Base-by-base conservation (phyloP, 2,888 invertebrate species). In the Cephus rjabovi region DNA sequence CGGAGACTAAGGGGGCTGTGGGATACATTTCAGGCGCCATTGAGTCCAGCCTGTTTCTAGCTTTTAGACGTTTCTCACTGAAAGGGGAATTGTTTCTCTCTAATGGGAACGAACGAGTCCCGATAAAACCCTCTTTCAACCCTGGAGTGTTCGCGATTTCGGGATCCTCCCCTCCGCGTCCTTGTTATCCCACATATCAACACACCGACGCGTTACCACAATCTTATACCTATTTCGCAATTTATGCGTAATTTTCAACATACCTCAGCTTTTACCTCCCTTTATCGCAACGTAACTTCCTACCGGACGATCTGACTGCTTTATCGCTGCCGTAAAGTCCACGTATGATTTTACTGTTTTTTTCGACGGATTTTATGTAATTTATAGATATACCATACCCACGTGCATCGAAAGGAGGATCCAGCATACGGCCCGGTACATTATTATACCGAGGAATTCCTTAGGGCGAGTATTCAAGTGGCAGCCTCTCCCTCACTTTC, bases 11-110 rank as follows among this genome's bases (percentile, higher is more conserved):
- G 56, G 56, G 76, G 56, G 75, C 77, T 77, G 69, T 40, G 81
- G 81, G 79, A 81, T 81, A 79, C 81, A 79, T 84, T 85, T 83
- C 80, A 82, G 81, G 82, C 80, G 78, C 81, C 81, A 83, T 85
- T 84, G 83, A 84, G 79, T 80, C 76, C 78, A 68, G 80, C 82
- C 80, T 77, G 79, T 82, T 84, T 82, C 79, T 78, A 82, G 79
- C n/a, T 33, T 74, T 37, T 75, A 11, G 69, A 75, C 31, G 74
- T 56, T 69, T 76, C 78, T 80, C 79, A 81, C 73, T 81, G 79
- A 79, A 69, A 76, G 76, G 75, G 34, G 69, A 56, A 56, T 56
- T 56, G 56, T 56, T 56, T 23, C 56, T 23, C 56, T 56, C 56
- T 56, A 56, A 56, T 56, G 56, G 56, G 56, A 56, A 56, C 56